phyloP scores from a whole-genome alignment of 1,140 invertebrate species.

The Halictus rubicundus region DNA sequence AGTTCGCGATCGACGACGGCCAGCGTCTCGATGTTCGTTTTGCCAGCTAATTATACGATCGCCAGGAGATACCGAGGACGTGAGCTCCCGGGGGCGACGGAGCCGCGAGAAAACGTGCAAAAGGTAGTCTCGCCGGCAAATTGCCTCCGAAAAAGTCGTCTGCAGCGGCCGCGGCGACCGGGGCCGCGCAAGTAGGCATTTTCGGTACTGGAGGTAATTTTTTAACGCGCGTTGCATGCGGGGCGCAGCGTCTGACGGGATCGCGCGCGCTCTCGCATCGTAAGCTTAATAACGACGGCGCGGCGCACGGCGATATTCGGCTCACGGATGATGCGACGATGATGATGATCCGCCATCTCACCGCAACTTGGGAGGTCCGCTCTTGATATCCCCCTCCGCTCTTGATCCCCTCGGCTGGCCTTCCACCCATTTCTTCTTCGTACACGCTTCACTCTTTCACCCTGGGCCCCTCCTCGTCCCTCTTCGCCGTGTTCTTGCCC shows the following conservation, averaged over 20 bases:
- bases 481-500: constrained; percentile 31
- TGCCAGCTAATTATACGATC: constrained; percentile 48
- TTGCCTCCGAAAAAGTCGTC: constrained; percentile 51
- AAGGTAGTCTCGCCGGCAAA: constrained; percentile 23
- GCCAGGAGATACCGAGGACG: constrained; percentile 2
- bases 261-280: constrained; percentile 20
- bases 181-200: constrained; percentile 41
- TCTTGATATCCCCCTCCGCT: constrained; percentile 76
- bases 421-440: constrained; percentile 75
- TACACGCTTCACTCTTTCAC: constrained; percentile 74
- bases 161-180: constrained; percentile 2
- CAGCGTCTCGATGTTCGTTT: constrained; percentile 7
- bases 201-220: constrained; percentile 55
- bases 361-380: constrained; percentile 81
- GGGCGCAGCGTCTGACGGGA: too few species aligned
- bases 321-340: constrained; percentile 79
- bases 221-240: constrained; percentile 42
- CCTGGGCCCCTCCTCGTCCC: constrained; percentile 29
- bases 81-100: neutral
- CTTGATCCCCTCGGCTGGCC: constrained; percentile 56
- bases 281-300: constrained; percentile 53
- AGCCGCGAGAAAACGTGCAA: constrained; percentile 6
- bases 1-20: neutral
- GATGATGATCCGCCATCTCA: constrained; percentile 81
- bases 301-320: constrained; percentile 68